These are phyloP conservation scores for Bombus sibiricus DNA, from an alignment of 1,140 invertebrate genomes.

Conservation along the genomic window DNA sequence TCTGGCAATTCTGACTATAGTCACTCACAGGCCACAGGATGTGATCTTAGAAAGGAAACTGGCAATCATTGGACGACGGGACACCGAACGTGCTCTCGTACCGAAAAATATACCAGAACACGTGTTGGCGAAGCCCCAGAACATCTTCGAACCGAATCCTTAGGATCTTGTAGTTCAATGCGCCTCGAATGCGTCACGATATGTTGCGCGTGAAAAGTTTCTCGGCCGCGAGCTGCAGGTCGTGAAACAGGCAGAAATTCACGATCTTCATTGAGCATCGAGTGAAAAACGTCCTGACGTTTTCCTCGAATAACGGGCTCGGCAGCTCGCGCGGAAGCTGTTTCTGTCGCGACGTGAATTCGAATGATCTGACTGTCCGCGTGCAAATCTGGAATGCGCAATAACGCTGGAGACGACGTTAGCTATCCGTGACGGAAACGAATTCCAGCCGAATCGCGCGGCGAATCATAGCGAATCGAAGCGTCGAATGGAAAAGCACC, in stretches of 20 bases:
- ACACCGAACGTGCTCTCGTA: conserved; percentile 17
- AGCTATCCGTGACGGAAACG: not conserved
- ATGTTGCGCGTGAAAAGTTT: conserved; percentile 14
- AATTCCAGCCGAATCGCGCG: not conserved
- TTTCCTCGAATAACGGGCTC: not conserved
- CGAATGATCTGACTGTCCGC: not conserved
- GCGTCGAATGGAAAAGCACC: not conserved
- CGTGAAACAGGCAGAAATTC: not conserved
- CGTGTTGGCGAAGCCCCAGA: conserved; percentile 50
- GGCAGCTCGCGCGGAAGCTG: not conserved
- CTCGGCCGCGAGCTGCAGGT: not conserved
- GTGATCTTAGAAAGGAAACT: not conserved
- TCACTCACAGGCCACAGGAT: too few species aligned
- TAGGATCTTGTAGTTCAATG: conserved; percentile 43
- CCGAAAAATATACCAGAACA: conserved; percentile 32
- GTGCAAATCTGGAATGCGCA: conserved; percentile 6
- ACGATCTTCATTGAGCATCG: not conserved
- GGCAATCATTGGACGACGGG: not conserved
- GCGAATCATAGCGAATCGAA: not conserved
- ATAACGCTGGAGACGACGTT: not conserved
- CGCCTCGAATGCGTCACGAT: not conserved
- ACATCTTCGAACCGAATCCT: conserved; percentile 42
- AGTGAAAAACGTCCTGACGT: not conserved
- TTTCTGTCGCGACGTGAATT: too few species aligned
- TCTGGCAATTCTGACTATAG: too few species aligned